Evolutionary conservation across 2,888 invertebrate genomes (phyloP), one percentile per base, ranked within the genome.

Genomic region (Fabriciana adippe): DNA sequence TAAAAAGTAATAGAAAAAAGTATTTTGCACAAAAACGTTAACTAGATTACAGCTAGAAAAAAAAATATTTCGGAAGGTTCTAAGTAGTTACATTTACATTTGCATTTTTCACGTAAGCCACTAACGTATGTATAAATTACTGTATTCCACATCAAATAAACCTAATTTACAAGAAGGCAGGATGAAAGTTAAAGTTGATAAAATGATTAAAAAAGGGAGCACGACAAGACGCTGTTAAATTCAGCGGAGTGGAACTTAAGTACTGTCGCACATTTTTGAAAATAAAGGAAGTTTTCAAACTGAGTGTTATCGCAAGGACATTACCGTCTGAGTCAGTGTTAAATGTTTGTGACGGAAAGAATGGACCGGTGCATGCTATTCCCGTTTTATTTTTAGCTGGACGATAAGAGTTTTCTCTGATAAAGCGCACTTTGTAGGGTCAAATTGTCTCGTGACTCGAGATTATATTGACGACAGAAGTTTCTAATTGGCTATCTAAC

Each of bases 281-380:
- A 76, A 75, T 76, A 75, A 74, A 74, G 74, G 73, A 72, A 73
- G 70, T 75, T 75, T 69, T 71, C 72, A 68, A 73, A 72, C 59
- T 74, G 69, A 57, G 62, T 71, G 75, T 73, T 75, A 74, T 75
- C 76, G 71, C 74, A 70, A 70, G 68, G 73, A 71, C 72, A 71
- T 73, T 72, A 72, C 74, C 70, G 74, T 74, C 72, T 69, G 73
- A 68, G 70, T 71, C 72, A 71, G 71, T 68, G 73, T 73, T 76
- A 75, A 76, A 75, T 73, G 76, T 70, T 73, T 69, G 74, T 70
- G 72, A 74, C 73, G 74, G 67, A 41, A 70, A 71, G 67, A 73
- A 68, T 68, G 71, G 70, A 72, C 66, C 68, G 61, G 65, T 64
- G 72, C 69, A 69, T 66, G 69, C 67, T 71, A 51, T 54, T 60